These are phyloP conservation scores for Pseudococcus longispinus DNA, from an alignment of 2,888 invertebrate genomes.

Conservation along the genomic window DNA sequence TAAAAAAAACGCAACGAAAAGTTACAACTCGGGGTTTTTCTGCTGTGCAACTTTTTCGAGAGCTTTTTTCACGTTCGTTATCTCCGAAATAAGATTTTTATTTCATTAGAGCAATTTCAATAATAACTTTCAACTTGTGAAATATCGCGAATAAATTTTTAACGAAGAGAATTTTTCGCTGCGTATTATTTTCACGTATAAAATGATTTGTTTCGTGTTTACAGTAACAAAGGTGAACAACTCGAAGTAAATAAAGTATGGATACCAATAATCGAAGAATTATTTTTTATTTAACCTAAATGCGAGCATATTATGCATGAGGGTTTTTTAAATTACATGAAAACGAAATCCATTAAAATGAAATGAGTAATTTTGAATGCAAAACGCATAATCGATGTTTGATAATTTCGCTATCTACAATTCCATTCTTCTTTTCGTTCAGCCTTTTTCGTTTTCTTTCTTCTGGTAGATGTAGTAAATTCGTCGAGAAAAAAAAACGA, in stretches of 20 bases:
- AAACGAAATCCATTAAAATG: not conserved
- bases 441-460: too few relatives aligned
- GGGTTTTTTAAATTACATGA: too few relatives aligned
- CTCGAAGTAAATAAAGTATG: too few relatives aligned
- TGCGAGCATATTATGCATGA: too few relatives aligned
- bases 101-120: conserved; percentile 35
- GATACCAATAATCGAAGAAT: too few relatives aligned
- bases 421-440: not conserved
- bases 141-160: conserved; percentile 2
- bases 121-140: conserved; percentile 14
- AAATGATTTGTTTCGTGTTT: not conserved
- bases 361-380: conserved; percentile 34
- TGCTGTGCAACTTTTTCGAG: not conserved
- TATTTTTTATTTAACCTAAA: too few relatives aligned
- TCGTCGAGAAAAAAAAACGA: not conserved
- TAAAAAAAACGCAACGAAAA: not conserved
- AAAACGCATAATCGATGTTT: conserved; percentile 25
- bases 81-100: conserved; percentile 34
- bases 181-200: not conserved
- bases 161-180: not conserved
- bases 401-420: not conserved
- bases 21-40: not conserved
- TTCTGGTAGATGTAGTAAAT: not conserved
- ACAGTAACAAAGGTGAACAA: not conserved
- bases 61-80: conserved; percentile 9